Conservation (phyloP, 2,113 vertebrate genomes). For the Gila orcuttii region DNA sequence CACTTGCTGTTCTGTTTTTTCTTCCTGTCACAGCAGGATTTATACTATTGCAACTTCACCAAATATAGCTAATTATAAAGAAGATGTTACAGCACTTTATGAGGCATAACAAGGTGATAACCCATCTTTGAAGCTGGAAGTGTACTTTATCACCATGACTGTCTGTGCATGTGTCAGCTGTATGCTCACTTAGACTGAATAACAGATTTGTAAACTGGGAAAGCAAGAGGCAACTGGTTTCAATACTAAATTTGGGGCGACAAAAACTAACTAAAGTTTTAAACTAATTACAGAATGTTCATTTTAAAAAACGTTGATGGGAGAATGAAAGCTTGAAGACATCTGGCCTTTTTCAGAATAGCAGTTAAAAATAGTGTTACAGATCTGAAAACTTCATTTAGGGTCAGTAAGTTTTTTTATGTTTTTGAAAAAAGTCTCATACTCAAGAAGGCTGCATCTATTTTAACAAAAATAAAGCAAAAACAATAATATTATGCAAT, state of each 20-base stretch:
- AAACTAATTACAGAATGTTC: conserved; percentile 7
- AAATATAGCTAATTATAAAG: conserved; percentile 51
- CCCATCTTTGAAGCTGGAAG: conserved; percentile 26
- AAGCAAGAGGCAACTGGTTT: conserved; percentile 5
- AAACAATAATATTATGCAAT: background rate
- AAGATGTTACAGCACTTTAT: conserved; percentile 19
- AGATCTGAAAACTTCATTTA: background rate
- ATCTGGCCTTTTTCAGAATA: background rate
- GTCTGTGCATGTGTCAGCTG: background rate
- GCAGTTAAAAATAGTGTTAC: background rate
- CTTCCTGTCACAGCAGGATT: conserved; percentile 57
- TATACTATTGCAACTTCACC: conserved; percentile 43
- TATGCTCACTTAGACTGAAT: background rate
- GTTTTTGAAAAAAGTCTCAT: background rate
- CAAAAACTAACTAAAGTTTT: background rate
- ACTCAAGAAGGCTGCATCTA: background rate
- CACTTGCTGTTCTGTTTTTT: conserved; percentile 51
- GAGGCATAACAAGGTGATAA: conserved; percentile 41
- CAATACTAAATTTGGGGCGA: background rate
- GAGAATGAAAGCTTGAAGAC: background rate
- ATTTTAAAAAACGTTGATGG: background rate
- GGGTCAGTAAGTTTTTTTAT: background rate
- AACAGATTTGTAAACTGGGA: conserved; percentile 18
- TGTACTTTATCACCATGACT: conserved; percentile 35
- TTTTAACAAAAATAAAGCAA: background rate